A percentile compares a stretch with the other conserved stretches of the same genome.
These are phyloP conservation scores for Hedychridium roseum DNA, from an alignment of 2,888 invertebrate species.

Conservation along the genomic window DNA sequence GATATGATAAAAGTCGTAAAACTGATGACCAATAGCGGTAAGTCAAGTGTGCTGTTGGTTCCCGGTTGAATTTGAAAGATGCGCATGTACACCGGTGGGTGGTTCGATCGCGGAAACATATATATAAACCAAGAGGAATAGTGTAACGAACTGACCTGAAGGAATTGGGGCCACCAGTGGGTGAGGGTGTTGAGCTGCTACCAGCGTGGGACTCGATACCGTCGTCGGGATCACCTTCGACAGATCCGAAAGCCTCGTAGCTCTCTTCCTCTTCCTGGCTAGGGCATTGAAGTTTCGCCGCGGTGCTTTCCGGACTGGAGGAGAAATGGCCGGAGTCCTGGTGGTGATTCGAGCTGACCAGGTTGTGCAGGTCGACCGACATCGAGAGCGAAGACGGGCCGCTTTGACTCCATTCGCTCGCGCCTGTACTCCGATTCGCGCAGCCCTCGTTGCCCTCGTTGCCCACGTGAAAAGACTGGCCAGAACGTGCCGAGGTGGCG, in stretches of 20 bases:
- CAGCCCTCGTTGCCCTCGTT: constrained; percentile 12
- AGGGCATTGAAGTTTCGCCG: not conserved
- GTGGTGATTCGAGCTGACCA: constrained; percentile 26
- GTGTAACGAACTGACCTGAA: constrained; percentile 37
- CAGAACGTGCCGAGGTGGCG: constrained; percentile 26
- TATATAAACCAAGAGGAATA: no score
- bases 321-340: constrained; percentile 44
- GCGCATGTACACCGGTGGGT: constrained; percentile 4
- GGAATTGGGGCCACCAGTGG: constrained; percentile 43
- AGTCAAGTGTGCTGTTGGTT: no score
- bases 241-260: constrained; percentile 59
- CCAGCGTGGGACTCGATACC: constrained; percentile 49
- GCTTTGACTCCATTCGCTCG: constrained; percentile 27
- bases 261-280: constrained; percentile 51
- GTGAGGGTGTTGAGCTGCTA: constrained; percentile 56
- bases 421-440: constrained; percentile 21
- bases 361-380: constrained; percentile 40
- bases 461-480: constrained; percentile 19
- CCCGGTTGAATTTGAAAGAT: constrained; percentile 12
- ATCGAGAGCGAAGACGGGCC: constrained; percentile 53
- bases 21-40: no score
- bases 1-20: no score
- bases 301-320: constrained; percentile 34
- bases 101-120: not conserved
- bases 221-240: constrained; percentile 42